Evolutionary conservation across 2,113 vertebrate species (phyloP), one percentile per base, ranked within the genome.

Genomic region (Pelobates fuscus): DNA sequence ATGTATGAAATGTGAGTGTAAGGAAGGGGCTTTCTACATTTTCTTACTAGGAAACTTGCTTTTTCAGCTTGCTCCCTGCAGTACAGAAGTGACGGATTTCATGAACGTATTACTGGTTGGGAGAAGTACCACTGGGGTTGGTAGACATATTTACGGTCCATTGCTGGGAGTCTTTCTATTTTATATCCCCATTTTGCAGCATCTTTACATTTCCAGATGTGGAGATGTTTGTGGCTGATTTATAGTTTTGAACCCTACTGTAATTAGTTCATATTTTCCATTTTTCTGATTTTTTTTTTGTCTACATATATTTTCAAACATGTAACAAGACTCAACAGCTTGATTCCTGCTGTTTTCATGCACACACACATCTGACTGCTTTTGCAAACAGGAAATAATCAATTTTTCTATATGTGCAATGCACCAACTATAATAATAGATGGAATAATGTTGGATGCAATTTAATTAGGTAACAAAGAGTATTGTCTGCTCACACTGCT

Each of bases 61-160:
- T 52, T 52, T 3, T 5, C 17, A 52, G 5, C 46, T 52, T 41
- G 32, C 32, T 37, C 32, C 32, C 10, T 10, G 10, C 10, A 5
- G 32, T 37, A 37, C 32, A 37, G 32, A 37, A 37, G 5, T 3
- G 67, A 74, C 62, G 82, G 8, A 78, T 70, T 63, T 70, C 66
- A 77, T 17, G 74, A 59, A 80, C 29, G 75, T 11, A 59, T 8
- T 23, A 72, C 65, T 24, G 29, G 24, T 5, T 27, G 23, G 65
- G 27, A 70, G 80, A 72, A 77, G 37, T 59, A 25, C 29, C 70
- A 27, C 6, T 44, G 27, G 54, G 63, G 11, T 23, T 71, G 15
- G 70, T 82, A 80, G 68, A 80, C 73, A 78, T 1, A 70, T 71
- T 21, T 66, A 67, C 20, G 76, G 49, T 74, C 52, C 78, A 69